A percentile compares a stretch with the other conserved stretches of the same genome.
Evolutionary conservation across 1,140 invertebrate species (phyloP).

Genomic region (Cydia pomonella): DNA sequence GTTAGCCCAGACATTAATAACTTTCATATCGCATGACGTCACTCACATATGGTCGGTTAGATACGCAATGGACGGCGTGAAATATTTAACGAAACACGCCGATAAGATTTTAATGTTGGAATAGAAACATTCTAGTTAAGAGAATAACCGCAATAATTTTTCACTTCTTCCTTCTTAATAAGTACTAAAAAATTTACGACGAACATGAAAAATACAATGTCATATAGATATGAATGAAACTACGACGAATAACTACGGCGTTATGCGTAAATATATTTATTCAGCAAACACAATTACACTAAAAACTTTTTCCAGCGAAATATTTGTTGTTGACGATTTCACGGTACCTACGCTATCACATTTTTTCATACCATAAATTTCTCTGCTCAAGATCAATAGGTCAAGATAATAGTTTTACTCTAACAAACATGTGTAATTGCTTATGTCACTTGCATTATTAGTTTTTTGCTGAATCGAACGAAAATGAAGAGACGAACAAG

Average conservation of each 20-base stretch:
- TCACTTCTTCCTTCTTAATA: too few species aligned
- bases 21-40: conserved; percentile 30
- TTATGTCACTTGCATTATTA: too few species aligned
- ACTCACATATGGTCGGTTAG: conserved; percentile 5
- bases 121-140: too few species aligned
- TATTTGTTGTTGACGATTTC: conserved; percentile 2
- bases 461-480: background rate
- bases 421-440: too few species aligned
- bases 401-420: too few species aligned
- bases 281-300: background rate
- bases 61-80: background rate
- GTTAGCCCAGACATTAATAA: conserved; percentile 21
- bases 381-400: background rate
- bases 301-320: background rate
- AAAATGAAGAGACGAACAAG: background rate
- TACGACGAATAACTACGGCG: too few species aligned
- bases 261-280: background rate
- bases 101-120: background rate
- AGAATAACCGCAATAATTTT: too few species aligned
- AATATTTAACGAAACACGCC: background rate
- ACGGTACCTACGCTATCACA: background rate
- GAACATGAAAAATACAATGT: background rate
- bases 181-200: background rate
- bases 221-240: too few species aligned
- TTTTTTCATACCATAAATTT: background rate